Evolutionary conservation across 2,113 vertebrate species (phyloP), one percentile per base, ranked within the genome.

Genomic region (Phalacrocorax brasilianus): DNA sequence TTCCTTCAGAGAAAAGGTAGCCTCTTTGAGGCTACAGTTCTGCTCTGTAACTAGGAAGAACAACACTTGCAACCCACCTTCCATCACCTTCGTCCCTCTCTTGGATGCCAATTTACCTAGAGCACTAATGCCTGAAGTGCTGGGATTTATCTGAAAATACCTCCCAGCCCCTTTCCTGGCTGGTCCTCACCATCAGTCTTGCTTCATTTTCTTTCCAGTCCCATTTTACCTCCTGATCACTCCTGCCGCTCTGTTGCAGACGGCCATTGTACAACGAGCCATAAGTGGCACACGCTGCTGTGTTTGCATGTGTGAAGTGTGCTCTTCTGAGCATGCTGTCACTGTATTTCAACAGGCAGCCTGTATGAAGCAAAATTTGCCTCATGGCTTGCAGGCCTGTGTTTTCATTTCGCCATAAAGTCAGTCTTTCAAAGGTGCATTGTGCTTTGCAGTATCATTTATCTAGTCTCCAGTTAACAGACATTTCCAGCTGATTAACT

Each of bases 1-100:
- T 83, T 88, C 66, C 83, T 91, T 49, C 71, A 91, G 59, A 95
- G 81, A 89, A 95, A 94, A 94, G 83, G 44, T 81, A 94, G 35
- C 28, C 19, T 87, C 83, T 92, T 88, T 93, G 89, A 94, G 79
- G 68, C 89, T 92, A 58, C 35, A 66, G 70, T 82, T 93, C 68
- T 32, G n/a, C 74, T 74, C 77, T 81, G 52, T 75, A 68, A 63
- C 83, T 76, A 38, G 72, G 61, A 92, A 93, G 76, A 33, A 71
- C 66, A 93, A 35, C 80, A 95, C 94, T 86, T 93, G 84, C 78
- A 92, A 78, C 70, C 50, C 85, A 87, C 84, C 62, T 78, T 76
- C 58, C 56, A 55, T 33, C 75, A 73, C 55, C 38, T 95, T 82
- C 56, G 80, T 71, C 62, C n/a, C 38, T 77, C 50, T 62, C 74